A percentile compares a stretch with the other conserved stretches of the same genome.
Evolutionary conservation across 2,113 vertebrate genomes (phyloP).

Genomic region (Solea solea): DNA sequence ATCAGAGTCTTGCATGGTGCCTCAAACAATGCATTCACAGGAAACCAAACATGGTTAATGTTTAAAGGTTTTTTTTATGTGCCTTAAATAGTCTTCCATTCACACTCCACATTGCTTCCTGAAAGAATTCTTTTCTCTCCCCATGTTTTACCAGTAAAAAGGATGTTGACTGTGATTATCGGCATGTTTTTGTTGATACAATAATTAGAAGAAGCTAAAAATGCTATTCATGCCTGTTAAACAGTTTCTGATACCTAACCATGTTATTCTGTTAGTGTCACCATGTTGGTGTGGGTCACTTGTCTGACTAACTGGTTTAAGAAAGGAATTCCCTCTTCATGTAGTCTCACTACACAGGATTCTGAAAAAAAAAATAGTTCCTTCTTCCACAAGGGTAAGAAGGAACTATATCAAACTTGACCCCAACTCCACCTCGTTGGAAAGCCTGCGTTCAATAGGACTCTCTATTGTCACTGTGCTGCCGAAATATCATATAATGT

Average conservation of each 20-base stretch:
- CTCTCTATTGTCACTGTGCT: background rate
- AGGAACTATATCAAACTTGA: too few species aligned
- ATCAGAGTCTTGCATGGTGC: conserved; percentile 20
- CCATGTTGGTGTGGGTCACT: conserved; percentile 6
- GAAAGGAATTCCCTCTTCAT: background rate
- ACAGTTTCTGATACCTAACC: conserved; percentile 4
- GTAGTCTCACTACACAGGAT: background rate
- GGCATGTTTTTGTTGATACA: background rate
- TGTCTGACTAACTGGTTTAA: conserved; percentile 24
- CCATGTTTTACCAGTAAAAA: background rate
- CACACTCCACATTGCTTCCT: too few species aligned
- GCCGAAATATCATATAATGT: background rate
- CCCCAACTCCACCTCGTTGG: background rate
- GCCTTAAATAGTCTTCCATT: too few species aligned
- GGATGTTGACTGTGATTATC: background rate
- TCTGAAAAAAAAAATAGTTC: background rate
- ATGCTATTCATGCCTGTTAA: background rate
- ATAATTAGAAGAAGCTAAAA: too few species aligned
- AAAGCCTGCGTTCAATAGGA: background rate
- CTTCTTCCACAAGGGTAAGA: background rate
- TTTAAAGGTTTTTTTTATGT: background rate
- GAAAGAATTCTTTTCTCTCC: background rate
- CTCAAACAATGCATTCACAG: background rate
- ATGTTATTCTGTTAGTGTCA: background rate
- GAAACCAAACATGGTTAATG: background rate